Evolutionary conservation across 2,113 vertebrate species (phyloP), one percentile per base, ranked within the genome.

Genomic region (Genyomyrus donnyi): DNA sequence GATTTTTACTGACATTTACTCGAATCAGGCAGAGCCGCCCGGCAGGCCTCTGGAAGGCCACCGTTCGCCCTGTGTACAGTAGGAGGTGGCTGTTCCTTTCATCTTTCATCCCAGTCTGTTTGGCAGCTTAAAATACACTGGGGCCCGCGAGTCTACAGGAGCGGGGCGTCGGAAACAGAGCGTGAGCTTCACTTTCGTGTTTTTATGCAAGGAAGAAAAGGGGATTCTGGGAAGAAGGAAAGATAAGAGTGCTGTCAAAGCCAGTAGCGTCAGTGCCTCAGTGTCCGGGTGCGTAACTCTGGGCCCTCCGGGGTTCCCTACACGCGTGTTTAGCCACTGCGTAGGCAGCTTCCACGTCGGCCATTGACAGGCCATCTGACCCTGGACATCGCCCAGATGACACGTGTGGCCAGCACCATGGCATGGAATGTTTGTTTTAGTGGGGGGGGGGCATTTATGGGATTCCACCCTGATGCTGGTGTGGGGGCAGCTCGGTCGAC

Each of bases 1-100:
- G 92, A 35, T 87, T 91, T 89, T 91, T 87, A 88, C 53, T 87
- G 39, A 89, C 53, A 53, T 89, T 87, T 46, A 88, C 45, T n/a
- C 24, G 39, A 31, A 46, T 88, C 62, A 17, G 66, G 15, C 88
- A 89, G 70, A 21, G 15, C 17, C 17, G 48, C 48, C 49, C 27
- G 1, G 21, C 42, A n/a, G 35, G n/a, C 10, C 56, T 9, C 39
- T 85, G 3, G 85, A 35, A 31, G 50, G n/a, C 17, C 39, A 24
- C 39, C 8, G 45, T 9, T 48, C 9, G 83, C 19, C 83, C 42
- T 3, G 48, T 62, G 50, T 56, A 56, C 11, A 88, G 88, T 88
- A 89, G 86, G 70, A 85, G 49, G 46, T 74, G 46, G 31, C 88
- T 89, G 21, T 39, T 31, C 70, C 5, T 58, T 21, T 88, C 52